Conservation (phyloP, 2,888 invertebrate species). For the Nemoura dubitans region DNA sequence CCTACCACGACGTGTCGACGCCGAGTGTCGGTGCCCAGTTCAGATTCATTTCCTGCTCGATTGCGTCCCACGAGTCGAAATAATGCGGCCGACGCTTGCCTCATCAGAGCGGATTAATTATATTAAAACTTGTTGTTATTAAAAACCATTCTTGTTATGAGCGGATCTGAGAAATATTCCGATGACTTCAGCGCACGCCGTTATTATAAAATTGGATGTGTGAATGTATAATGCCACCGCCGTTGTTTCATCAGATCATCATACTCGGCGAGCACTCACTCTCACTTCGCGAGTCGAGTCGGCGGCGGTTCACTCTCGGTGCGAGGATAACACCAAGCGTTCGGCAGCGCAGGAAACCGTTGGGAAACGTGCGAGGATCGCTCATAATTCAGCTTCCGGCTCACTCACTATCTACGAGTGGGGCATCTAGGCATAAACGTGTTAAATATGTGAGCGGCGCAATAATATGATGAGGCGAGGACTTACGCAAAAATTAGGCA, state of each 20-base stretch:
- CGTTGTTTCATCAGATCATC: not conserved
- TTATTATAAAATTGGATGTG: conserved; percentile 7
- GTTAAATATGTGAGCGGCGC: not conserved
- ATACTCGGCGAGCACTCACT: not conserved
- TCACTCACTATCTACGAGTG: not conserved
- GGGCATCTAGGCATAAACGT: not conserved
- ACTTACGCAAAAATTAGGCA: not conserved
- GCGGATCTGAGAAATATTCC: conserved; percentile 12
- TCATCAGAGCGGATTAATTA: not conserved
- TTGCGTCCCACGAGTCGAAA: not conserved
- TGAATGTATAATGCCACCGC: not conserved
- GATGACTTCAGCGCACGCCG: not conserved
- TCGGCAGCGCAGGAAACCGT: not conserved
- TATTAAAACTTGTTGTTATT: not conserved
- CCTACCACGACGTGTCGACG: not conserved
- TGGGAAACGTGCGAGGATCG: not conserved
- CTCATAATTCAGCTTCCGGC: not conserved
- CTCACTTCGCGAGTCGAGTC: not conserved
- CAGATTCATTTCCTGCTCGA: not conserved
- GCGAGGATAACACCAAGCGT: not conserved
- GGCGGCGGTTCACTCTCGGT: not conserved
- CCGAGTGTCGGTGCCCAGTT: not conserved
- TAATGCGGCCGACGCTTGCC: not conserved
- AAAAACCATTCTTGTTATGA: not conserved
- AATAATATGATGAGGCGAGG: not conserved